A percentile compares a stretch with the other conserved stretches of the same genome.
phyloP scores from a whole-genome alignment of 2,113 vertebrate species.

The Glaucomys volans region DNA sequence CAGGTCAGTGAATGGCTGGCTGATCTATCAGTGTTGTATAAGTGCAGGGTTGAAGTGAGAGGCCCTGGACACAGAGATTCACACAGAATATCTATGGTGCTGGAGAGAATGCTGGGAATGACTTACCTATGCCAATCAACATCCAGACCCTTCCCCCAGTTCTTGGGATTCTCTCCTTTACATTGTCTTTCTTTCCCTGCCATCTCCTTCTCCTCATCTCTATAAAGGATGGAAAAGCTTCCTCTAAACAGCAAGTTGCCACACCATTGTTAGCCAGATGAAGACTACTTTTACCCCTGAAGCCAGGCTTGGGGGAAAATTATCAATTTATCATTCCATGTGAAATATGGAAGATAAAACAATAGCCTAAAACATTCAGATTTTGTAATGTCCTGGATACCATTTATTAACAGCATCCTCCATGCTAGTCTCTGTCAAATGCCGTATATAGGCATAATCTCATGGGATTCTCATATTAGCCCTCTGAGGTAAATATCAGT shows the following conservation, averaged over 20 bases:
- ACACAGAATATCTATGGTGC: not conserved
- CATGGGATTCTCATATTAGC: not conserved
- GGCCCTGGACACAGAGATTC: fast-evolving
- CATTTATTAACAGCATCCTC: not conserved
- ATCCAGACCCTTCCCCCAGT: not conserved
- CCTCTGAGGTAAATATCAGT: not conserved
- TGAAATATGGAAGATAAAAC: not conserved
- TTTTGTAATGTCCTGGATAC: not conserved
- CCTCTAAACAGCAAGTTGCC: not conserved
- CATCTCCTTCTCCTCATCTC: not conserved
- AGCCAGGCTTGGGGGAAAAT: not conserved
- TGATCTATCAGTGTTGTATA: not conserved
- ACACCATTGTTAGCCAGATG: not conserved
- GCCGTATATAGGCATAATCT: too few relatives aligned
- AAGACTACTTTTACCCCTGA: not conserved
- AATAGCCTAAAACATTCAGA: not conserved
- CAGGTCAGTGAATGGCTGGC: not conserved
- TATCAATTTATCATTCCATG: not conserved
- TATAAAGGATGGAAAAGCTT: not conserved
- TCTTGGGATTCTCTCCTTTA: not conserved
- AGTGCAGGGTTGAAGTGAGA: not conserved
- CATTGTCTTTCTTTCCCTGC: not conserved
- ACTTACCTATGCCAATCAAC: not conserved
- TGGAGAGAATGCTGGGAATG: not conserved
- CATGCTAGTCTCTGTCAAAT: not conserved